phyloP scores from a whole-genome alignment of 2,888 invertebrate species.

The Morpho deidamia region DNA sequence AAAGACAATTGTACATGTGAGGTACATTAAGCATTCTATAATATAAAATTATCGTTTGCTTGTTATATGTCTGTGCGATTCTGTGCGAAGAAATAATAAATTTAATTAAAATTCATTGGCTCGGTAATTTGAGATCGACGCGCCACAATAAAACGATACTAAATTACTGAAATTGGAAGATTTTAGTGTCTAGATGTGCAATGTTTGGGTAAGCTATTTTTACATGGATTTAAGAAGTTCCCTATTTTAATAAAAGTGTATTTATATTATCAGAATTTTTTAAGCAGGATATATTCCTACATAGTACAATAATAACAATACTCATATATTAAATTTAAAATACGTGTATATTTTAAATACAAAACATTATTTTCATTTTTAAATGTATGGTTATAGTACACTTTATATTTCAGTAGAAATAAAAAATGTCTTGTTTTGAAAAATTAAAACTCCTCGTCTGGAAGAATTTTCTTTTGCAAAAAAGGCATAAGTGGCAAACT shows the following conservation, averaged over 20 bases:
- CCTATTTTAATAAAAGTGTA: conserved; percentile 8
- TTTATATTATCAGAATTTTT: not conserved
- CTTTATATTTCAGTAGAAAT: conserved; percentile 6
- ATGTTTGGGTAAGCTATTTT: conserved; percentile 25
- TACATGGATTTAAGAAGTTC: not conserved
- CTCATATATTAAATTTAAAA: no score
- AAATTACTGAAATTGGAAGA: conserved; percentile 2
- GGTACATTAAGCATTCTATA: no score
- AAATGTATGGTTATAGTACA: no score
- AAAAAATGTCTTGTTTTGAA: conserved; percentile 60
- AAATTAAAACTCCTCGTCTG: conserved; percentile 86
- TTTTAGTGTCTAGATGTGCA: conserved; percentile 10
- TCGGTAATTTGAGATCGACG: conserved; percentile 8
- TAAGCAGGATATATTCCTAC: no score
- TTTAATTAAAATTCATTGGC: not conserved
- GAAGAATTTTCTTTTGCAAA: conserved; percentile 90
- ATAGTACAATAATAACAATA: no score
- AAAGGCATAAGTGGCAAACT: conserved; percentile 84
- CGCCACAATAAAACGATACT: not conserved
- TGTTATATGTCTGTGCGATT: no score
- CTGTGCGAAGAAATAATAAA: not conserved
- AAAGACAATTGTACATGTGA: no score
- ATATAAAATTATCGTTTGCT: no score
- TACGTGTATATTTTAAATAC: no score
- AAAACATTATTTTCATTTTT: no score